These are phyloP conservation scores for Crotalus adamanteus DNA, from an alignment of 2,797 vertebrate species.

Conservation along the genomic window DNA sequence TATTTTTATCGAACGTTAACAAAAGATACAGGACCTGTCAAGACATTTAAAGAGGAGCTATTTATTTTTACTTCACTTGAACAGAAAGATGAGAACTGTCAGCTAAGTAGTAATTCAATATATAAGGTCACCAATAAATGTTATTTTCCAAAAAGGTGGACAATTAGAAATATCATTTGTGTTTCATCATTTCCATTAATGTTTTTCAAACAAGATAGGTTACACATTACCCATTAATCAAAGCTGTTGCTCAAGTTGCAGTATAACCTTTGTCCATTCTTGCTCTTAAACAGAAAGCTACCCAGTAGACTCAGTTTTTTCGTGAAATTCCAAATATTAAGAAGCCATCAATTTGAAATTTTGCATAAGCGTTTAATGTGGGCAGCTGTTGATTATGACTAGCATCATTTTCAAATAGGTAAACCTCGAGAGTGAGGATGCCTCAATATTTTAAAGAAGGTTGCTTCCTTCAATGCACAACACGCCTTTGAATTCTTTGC, in stretches of 20 bases:
- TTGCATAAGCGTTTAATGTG: background rate
- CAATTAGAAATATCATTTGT: background rate
- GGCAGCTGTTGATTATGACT: background rate
- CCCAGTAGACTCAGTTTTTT: background rate
- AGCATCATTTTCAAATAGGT: no score
- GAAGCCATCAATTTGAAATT: background rate
- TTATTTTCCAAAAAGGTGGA: background rate
- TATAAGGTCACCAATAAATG: background rate
- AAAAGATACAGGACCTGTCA: background rate
- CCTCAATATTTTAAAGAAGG: no score
- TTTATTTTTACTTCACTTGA: background rate
- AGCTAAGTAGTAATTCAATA: background rate
- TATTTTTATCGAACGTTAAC: background rate
- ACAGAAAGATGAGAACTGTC: conserved; percentile 3
- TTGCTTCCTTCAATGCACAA: no score
- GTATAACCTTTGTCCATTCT: background rate
- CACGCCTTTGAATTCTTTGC: background rate
- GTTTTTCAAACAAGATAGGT: background rate
- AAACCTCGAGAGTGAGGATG: no score
- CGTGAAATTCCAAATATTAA: background rate
- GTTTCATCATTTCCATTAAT: background rate
- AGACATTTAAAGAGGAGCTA: background rate
- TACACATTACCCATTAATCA: background rate
- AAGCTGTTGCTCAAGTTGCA: background rate
- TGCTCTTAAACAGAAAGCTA: background rate